phyloP scores from a whole-genome alignment of 1,140 invertebrate species.

The Drosophila repletoides region DNA sequence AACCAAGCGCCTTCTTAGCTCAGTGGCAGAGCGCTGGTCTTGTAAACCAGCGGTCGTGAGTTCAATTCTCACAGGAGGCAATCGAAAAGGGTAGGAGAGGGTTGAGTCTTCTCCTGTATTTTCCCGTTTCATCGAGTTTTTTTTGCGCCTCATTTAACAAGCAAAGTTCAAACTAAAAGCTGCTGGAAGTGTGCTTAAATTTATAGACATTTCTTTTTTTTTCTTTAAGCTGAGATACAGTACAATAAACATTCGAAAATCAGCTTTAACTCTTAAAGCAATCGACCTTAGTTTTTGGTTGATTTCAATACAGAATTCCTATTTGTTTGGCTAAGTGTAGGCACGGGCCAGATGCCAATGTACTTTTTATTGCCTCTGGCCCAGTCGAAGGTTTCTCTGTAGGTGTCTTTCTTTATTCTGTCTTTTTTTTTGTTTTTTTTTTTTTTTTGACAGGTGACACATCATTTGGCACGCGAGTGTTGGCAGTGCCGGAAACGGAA shows the following conservation, averaged over 20 bases:
- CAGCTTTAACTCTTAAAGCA: too few relatives aligned
- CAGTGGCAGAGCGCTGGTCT: constrained; percentile 85
- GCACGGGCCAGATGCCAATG: constrained; percentile 29
- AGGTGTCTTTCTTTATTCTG: too few relatives aligned
- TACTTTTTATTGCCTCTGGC: constrained; percentile 25
- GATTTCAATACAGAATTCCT: too few relatives aligned
- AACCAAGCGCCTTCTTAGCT: constrained; percentile 62
- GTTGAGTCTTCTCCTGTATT: too few relatives aligned
- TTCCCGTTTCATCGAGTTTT: neutral
- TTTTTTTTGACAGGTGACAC: constrained; percentile 45
- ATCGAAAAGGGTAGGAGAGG: neutral
- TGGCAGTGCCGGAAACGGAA: constrained; percentile 59
- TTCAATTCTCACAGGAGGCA: constrained; percentile 93
- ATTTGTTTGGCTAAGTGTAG: too few relatives aligned
- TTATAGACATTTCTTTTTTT: constrained; percentile 20
- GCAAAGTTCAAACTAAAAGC: too few relatives aligned
- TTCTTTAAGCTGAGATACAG: too few relatives aligned
- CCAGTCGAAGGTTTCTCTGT: constrained; percentile 3
- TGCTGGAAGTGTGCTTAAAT: too few relatives aligned
- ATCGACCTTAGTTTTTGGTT: too few relatives aligned
- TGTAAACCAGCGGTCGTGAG: constrained; percentile 95
- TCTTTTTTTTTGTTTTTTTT: constrained; percentile 1
- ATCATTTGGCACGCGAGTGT: constrained; percentile 67
- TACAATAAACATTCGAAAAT: too few relatives aligned
- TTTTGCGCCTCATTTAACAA: too few relatives aligned